Evolutionary conservation across 2,888 invertebrate species (phyloP).

Genomic region (Abrostola tripartita): DNA sequence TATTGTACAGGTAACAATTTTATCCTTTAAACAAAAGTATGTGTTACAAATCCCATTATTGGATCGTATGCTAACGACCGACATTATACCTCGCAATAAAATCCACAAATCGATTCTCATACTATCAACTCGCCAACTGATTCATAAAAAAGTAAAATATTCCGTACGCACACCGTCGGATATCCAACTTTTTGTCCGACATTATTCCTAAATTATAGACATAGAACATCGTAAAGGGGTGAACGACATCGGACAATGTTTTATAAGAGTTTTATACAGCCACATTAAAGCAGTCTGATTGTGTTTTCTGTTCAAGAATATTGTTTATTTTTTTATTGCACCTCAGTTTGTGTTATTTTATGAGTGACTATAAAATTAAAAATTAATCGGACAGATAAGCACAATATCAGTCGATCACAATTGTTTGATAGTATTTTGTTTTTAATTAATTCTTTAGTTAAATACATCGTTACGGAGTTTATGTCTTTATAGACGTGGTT

Average conservation of each 20-base stretch:
- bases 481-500: constrained; percentile 29
- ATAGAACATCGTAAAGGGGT: constrained; percentile 60
- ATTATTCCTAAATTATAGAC: constrained; percentile 62
- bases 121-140: constrained; percentile 45
- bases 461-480: constrained; percentile 35
- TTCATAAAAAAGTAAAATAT: constrained; percentile 55
- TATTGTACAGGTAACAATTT: background rate
- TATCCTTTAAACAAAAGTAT: background rate
- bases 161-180: constrained; percentile 49
- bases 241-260: constrained; percentile 71
- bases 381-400: constrained; percentile 68
- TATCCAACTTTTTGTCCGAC: constrained; percentile 56
- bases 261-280: constrained; percentile 57
- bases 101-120: constrained; percentile 53
- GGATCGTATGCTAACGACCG: background rate
- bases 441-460: constrained; percentile 49
- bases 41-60: background rate
- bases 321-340: constrained; percentile 64
- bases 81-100: constrained; percentile 15
- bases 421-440: constrained; percentile 54
- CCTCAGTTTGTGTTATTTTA: constrained; percentile 69
- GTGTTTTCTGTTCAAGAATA: constrained; percentile 66
- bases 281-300: constrained; percentile 72
- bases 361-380: constrained; percentile 65
- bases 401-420: constrained; percentile 51